phyloP scores from a whole-genome alignment of 1,140 invertebrate genomes.

The Ctenoplectra terminalis region DNA sequence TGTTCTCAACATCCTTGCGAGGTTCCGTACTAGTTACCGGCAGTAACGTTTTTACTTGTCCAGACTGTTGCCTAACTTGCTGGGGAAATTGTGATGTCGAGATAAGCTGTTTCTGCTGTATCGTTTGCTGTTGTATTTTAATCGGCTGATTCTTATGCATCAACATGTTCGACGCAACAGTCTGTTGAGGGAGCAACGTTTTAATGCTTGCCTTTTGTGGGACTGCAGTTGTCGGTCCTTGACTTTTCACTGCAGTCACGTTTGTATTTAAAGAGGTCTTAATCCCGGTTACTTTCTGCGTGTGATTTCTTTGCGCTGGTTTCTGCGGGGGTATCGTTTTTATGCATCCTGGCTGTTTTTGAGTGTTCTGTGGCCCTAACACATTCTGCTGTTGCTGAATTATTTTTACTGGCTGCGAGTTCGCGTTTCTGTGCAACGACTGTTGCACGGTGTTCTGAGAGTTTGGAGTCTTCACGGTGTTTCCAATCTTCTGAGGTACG shows the following conservation, averaged over 20 bases:
- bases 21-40: slow-evolving; percentile 66
- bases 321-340: slow-evolving; percentile 80
- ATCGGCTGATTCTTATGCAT: slow-evolving; percentile 65
- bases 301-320: slow-evolving; percentile 71
- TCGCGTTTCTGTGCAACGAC: slow-evolving; percentile 58
- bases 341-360: slow-evolving; percentile 78
- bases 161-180: slow-evolving; percentile 55
- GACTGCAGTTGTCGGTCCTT: slow-evolving; percentile 32
- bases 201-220: slow-evolving; percentile 70
- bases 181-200: slow-evolving; percentile 72
- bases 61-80: slow-evolving; percentile 60
- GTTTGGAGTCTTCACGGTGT: slow-evolving; percentile 59
- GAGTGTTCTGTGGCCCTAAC: slow-evolving; percentile 65
- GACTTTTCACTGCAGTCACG: slow-evolving; percentile 63
- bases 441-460: slow-evolving; percentile 63
- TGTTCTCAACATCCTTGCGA: slow-evolving; percentile 68
- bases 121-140: slow-evolving; percentile 73
- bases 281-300: slow-evolving; percentile 66
- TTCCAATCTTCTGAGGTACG: slow-evolving; percentile 64
- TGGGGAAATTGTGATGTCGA: slow-evolving; percentile 66
- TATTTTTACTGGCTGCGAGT: slow-evolving; percentile 73
- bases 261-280: slow-evolving; percentile 77
- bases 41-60: slow-evolving; percentile 76
- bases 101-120: slow-evolving; percentile 74
- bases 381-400: slow-evolving; percentile 74